Base-by-base conservation (phyloP, 2,113 vertebrate genomes). In the Copsychus sechellarum region DNA sequence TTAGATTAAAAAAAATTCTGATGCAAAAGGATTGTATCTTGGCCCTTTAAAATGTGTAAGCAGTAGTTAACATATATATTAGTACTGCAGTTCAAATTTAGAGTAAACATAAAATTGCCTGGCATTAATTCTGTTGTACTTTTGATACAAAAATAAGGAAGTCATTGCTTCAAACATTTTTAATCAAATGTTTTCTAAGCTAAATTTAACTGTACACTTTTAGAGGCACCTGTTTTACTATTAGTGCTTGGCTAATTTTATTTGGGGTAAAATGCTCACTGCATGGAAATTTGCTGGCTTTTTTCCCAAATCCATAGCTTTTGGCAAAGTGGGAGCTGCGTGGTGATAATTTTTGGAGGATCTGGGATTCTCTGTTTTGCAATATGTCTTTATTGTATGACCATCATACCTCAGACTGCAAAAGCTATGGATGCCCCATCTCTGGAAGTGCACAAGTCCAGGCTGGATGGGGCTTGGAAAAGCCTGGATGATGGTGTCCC, bases 161-260 rank as follows among this genome's bases (percentile, higher is more conserved):
- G 8, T 43, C 31, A 84, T 94, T 93, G 92, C 95, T 97, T 96
- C 92, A 93, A 84, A 90, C 74, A 81, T 29, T 77, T 65, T 56
- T 12, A 86, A 92, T 78, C 29, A 20, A 15, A 4, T 34, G 62
- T 58, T 91, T 90, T 86, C 42, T 26, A 5, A 60, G 24, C 40
- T 45, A 31, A 92, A 80, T 72, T 82, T 87, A 94, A 84, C 72
- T 58, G 13, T 34, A 17, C 33, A 26, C 40, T 81, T 95, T 11
- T 40, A 64, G 19, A 40, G 67, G 25, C 8, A 31, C 7, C 34
- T 66, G 1, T 70, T 65, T 87, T 25, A 18, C 83, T 78, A 8
- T 20, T 78, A 95, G 81, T 53, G 88, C 64, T 50, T 90, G 64
- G 31, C 81, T 88, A 47, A 71, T 79, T 95, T 95, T 86, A 28